Evolutionary conservation across 2,888 invertebrate genomes (phyloP), one percentile per base, ranked within the genome.

Genomic region (Agelastica alni): DNA sequence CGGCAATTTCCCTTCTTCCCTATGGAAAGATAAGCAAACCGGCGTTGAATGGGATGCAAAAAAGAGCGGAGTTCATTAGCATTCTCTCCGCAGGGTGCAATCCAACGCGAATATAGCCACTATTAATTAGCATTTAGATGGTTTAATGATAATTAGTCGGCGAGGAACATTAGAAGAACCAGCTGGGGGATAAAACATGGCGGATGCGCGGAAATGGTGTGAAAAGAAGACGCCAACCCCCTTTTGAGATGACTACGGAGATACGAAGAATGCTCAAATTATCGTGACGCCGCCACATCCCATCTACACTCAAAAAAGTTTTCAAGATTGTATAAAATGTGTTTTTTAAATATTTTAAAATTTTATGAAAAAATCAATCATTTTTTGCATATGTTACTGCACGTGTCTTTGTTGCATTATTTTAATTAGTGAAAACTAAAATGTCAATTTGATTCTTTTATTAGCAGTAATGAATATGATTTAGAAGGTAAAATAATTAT

Each of bases 121-220:
- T 51, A 79, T 79, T 79, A 79, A 79, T 79, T 79, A 79, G 78
- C 79, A 77, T 79, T 79, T 79, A 79, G 78, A 79, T 78, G 76
- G 77, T 73, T 75, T 77, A 78, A 79, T 77, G 79, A 78, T 79
- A 79, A 79, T 79, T 79, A 79, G 76, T 71, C 73, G 70, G 69
- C 69, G 70, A 68, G 66, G 68, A 69, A 65, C 69, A 66, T 65
- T 67, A 62, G 69, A 62, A 66, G 63, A 66, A 73, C 71, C 75
- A 75, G 76, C 73, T 75, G 72, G 71, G 72, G 66, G 70, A 69
- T 71, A 68, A 73, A 73, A 71, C 70, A 70, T 72, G 72, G 72
- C 72, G 70, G 65, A 39, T 61, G 58, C 65, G 65, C 70, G 70
- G 72, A 73, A 75, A 75, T 73, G 74, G 75, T 75, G 75, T 75